These are phyloP conservation scores for Dipodomys spectabilis DNA, from an alignment of 2,113 vertebrate species.

Conservation along the genomic window DNA sequence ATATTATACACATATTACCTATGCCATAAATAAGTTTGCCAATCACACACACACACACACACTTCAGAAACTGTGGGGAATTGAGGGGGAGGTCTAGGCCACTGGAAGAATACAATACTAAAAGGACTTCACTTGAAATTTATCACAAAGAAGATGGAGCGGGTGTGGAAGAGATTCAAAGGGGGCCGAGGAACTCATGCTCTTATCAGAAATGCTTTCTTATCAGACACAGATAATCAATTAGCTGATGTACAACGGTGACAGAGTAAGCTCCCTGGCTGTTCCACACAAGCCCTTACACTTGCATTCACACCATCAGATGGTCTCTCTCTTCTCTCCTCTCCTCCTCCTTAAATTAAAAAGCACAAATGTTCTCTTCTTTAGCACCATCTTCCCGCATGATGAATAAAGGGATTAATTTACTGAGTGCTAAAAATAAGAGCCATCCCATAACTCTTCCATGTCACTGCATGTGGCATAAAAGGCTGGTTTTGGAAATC, in stretches of 20 bases:
- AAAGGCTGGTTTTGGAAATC: conserved; percentile 52
- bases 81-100: neutral
- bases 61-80: neutral
- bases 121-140: neutral
- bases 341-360: conserved; percentile 40
- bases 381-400: conserved; percentile 58
- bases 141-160: neutral
- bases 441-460: conserved; percentile 69
- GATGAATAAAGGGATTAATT: conserved; percentile 76
- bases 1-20: neutral
- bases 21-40: neutral
- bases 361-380: conserved; percentile 36
- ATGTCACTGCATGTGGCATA: conserved; percentile 47
- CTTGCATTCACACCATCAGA: neutral
- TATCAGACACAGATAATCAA: neutral
- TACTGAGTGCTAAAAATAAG: conserved; percentile 73
- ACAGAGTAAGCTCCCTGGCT: neutral
- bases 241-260: neutral
- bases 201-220: neutral
- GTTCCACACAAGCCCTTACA: neutral
- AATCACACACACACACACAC: no score
- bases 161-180: rapidly evolving
- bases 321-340: neutral
- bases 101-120: neutral
- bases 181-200: rapidly evolving